Evolutionary conservation across 2,113 vertebrate species (phyloP).

Genomic region (Neolamprologus kungweensis): DNA sequence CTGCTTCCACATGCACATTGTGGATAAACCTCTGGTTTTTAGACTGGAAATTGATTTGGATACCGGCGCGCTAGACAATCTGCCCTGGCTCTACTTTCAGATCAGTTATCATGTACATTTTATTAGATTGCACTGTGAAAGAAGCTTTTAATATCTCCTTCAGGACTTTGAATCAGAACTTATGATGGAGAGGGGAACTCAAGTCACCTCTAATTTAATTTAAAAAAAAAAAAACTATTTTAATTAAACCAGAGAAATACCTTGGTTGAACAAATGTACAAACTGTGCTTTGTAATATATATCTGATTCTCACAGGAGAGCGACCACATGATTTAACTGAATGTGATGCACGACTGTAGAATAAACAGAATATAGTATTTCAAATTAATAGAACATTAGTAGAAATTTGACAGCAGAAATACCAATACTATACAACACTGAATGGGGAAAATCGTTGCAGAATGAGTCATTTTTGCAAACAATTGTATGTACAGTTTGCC

Average conservation of each 20-base stretch:
- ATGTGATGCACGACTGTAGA: background rate
- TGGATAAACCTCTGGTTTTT: background rate
- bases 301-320: background rate
- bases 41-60: background rate
- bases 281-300: background rate
- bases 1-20: background rate
- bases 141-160: background rate
- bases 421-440: background rate
- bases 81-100: background rate
- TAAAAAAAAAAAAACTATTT: rapidly evolving
- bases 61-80: background rate
- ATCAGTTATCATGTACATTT: background rate
- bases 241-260: background rate
- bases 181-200: background rate
- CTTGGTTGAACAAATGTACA: background rate
- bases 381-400: background rate
- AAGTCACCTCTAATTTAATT: background rate
- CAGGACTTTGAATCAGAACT: background rate
- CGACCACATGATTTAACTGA: background rate
- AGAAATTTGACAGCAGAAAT: background rate
- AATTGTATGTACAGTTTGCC: background rate
- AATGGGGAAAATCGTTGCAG: background rate
- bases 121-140: background rate
- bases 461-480: background rate
- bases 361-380: background rate